Conservation (phyloP, 1,140 invertebrate species). For the Condylostylus longicornis region DNA sequence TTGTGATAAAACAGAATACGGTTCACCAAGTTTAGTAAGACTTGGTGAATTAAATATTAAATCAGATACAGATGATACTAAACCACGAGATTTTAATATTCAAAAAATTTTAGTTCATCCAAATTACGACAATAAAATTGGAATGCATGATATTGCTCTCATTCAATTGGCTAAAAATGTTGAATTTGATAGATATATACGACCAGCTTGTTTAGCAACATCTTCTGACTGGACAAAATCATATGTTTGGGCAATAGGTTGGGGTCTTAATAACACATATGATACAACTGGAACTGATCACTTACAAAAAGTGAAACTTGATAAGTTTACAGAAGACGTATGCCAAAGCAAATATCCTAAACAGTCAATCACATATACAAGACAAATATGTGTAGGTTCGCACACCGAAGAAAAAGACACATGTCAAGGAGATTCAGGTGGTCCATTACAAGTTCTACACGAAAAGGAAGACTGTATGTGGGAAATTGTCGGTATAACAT, state of each 20-base stretch:
- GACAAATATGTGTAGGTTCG: constrained; percentile 51
- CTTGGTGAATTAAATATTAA: constrained; percentile 38
- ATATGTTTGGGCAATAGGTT: constrained; percentile 35
- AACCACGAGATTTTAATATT: constrained; percentile 31
- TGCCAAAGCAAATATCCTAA: constrained; percentile 14
- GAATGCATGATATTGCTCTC: constrained; percentile 40
- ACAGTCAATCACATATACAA: constrained; percentile 6
- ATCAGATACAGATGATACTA: constrained; percentile 30
- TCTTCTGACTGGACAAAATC: constrained; percentile 13
- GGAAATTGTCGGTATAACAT: constrained; percentile 20
- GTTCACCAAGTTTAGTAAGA: constrained; percentile 23
- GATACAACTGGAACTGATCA: constrained; percentile 29
- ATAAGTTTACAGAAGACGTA: constrained; percentile 17
- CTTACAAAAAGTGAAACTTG: constrained; percentile 36
- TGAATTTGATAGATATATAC: constrained; percentile 34
- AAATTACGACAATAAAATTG: constrained; percentile 11
- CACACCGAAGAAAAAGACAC: constrained; percentile 27
- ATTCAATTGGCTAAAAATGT: constrained; percentile 33
- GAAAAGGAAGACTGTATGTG: constrained; percentile 17
- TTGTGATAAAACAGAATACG: constrained; percentile 19
- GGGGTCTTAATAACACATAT: constrained; percentile 34
- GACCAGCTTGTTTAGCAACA: constrained; percentile 36
- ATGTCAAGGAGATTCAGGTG: constrained; percentile 28
- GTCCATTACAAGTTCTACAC: constrained; percentile 23
- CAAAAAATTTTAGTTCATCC: constrained; percentile 34